These are phyloP conservation scores for Trichomycterus rosablanca DNA, from an alignment of 2,113 vertebrate species.

Conservation along the genomic window DNA sequence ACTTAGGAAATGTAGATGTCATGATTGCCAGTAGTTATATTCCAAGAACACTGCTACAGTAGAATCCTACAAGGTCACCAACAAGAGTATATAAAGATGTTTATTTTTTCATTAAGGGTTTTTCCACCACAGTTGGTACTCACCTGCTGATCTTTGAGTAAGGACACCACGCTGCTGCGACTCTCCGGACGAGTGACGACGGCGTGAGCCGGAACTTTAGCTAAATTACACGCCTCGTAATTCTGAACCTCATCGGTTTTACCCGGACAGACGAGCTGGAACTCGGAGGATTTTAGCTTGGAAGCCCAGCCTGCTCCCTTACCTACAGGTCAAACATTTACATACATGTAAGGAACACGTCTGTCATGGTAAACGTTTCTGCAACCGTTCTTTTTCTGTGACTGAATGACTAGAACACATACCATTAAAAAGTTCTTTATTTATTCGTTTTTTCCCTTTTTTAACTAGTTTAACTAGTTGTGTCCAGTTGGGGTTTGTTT, in stretches of 20 bases:
- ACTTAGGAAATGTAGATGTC: no score
- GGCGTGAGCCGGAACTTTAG: conserved; percentile 61
- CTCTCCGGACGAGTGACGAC: conserved; percentile 63
- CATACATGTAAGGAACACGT: neutral
- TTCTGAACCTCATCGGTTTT: conserved; percentile 9
- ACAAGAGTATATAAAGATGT: no score
- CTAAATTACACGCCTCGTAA: conserved; percentile 50
- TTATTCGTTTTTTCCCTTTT: no score
- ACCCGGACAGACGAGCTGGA: conserved; percentile 58
- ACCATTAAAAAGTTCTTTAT: no score
- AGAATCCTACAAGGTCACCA: no score
- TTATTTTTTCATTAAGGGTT: no score
- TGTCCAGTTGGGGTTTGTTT: no score
- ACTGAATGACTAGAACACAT: neutral
- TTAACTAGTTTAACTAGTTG: no score
- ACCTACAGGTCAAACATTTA: conserved; percentile 38
- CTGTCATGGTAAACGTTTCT: neutral
- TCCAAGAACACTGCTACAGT: no score
- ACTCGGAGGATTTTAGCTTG: conserved; percentile 38
- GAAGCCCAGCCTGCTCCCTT: conserved; percentile 50
- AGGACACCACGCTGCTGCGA: conserved; percentile 20
- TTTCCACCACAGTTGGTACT: no score
- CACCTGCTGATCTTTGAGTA: conserved; percentile 63
- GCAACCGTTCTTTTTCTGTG: no score
- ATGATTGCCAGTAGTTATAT: no score